Conservation (phyloP, 1,140 invertebrate genomes). For the Sarcophaga peregrina region DNA sequence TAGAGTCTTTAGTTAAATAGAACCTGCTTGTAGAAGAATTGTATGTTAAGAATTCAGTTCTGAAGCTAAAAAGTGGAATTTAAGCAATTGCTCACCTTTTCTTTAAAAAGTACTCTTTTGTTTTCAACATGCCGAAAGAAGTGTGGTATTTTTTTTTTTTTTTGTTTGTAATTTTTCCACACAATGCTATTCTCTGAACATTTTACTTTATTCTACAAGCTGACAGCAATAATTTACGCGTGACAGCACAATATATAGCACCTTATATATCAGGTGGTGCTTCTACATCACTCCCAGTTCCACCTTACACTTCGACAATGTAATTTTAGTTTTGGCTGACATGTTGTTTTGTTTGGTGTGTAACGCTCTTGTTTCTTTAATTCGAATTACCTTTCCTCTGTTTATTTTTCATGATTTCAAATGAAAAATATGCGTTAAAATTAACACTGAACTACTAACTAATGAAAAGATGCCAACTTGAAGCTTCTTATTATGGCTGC, state of each 20-base stretch:
- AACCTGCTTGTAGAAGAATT: too few species aligned
- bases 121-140: too few species aligned
- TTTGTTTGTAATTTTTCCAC: not conserved
- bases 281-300: not conserved
- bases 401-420: not conserved
- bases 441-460: slow-evolving; percentile 7
- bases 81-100: too few species aligned
- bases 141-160: too few species aligned
- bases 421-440: slow-evolving; percentile 17
- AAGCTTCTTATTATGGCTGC: not conserved
- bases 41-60: too few species aligned
- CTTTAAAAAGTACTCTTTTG: too few species aligned
- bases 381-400: too few species aligned
- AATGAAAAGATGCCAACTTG: not conserved
- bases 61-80: too few species aligned
- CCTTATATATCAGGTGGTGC: not conserved
- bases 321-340: not conserved
- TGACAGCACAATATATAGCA: slow-evolving; percentile 38
- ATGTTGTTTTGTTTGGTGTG: not conserved
- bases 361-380: not conserved
- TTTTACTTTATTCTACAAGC: slow-evolving; percentile 34
- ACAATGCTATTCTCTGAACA: not conserved
- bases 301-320: slow-evolving; percentile 2
- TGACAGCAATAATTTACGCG: slow-evolving; percentile 40
- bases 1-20: too few species aligned